These are phyloP conservation scores for Lepetodrilus schrolli DNA, from an alignment of 2,888 invertebrate species.

Conservation along the genomic window DNA sequence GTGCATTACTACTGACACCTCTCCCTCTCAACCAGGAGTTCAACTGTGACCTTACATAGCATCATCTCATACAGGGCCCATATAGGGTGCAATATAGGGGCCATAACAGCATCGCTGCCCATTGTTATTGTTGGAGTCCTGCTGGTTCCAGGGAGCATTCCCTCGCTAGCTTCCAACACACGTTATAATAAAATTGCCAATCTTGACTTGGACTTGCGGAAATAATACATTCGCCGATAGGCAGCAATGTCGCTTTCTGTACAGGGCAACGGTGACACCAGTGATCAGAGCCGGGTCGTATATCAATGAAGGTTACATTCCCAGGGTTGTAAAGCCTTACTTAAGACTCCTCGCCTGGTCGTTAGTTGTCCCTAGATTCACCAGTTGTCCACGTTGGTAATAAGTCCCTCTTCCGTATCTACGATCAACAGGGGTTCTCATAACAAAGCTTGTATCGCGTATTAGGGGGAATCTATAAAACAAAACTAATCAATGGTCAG, in stretches of 20 bases:
- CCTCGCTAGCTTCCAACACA: not conserved
- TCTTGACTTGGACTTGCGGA: not conserved
- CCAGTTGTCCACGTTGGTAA: not conserved
- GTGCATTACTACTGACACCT: not conserved
- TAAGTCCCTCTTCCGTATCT: slow-evolving; percentile 15
- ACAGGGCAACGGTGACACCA: not conserved
- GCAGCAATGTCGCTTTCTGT: slow-evolving; percentile 1
- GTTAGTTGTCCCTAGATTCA: not conserved
- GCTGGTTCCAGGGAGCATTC: not conserved
- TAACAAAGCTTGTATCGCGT: not conserved
- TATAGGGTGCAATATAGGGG: too few species aligned
- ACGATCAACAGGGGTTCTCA: slow-evolving; percentile 6
- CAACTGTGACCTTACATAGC: not conserved
- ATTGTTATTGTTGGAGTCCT: not conserved
- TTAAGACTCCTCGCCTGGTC: not conserved
- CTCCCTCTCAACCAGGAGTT: not conserved
- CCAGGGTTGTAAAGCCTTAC: slow-evolving; percentile 2
- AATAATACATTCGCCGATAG: slow-evolving; percentile 23
- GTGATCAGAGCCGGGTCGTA: slow-evolving; percentile 2
- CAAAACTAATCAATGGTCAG: not conserved
- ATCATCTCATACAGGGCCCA: not conserved
- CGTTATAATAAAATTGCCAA: slow-evolving; percentile 21
- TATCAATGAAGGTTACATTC: not conserved
- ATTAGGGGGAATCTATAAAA: slow-evolving; percentile 1
- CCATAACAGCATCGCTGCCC: not conserved